These are phyloP conservation scores for Panthera uncia DNA, from an alignment of 2,113 vertebrate genomes.

Conservation along the genomic window DNA sequence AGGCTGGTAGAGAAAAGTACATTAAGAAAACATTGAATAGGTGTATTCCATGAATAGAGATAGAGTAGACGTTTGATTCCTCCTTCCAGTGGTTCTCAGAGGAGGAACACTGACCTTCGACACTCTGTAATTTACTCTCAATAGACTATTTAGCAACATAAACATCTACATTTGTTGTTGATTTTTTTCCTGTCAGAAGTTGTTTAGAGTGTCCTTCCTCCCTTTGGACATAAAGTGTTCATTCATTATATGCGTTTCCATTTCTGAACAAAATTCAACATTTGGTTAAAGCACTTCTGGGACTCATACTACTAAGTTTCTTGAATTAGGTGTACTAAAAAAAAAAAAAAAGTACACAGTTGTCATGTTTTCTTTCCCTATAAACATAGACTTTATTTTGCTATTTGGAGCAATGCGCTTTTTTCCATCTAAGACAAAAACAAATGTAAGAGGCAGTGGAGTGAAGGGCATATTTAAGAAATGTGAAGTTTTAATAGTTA, in stretches of 20 bases:
- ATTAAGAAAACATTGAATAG: neutral
- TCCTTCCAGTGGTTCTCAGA: neutral
- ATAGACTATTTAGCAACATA: neutral
- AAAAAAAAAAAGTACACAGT: neutral
- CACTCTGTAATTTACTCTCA: neutral
- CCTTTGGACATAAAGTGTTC: neutral
- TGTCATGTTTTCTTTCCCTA: neutral
- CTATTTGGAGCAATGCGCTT: neutral
- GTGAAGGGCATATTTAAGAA: neutral
- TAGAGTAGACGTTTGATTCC: neutral
- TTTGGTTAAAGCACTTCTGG: neutral
- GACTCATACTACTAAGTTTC: neutral
- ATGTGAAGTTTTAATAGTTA: neutral
- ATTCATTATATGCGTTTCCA: conserved; percentile 15
- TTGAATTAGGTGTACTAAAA: neutral
- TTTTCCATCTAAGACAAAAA: neutral
- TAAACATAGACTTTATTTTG: conserved; percentile 5
- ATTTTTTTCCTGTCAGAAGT: conserved; percentile 13
- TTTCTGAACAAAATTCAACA: neutral
- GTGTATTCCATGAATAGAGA: neutral
- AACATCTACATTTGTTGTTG: neutral
- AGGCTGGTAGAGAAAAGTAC: neutral
- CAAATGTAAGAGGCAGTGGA: neutral
- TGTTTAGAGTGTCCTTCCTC: neutral
- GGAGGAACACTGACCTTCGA: neutral